A percentile compares a stretch with the other conserved stretches of the same genome.
phyloP scores from a whole-genome alignment of 2,113 vertebrate species.

The human (Homo sapiens) region DNA sequence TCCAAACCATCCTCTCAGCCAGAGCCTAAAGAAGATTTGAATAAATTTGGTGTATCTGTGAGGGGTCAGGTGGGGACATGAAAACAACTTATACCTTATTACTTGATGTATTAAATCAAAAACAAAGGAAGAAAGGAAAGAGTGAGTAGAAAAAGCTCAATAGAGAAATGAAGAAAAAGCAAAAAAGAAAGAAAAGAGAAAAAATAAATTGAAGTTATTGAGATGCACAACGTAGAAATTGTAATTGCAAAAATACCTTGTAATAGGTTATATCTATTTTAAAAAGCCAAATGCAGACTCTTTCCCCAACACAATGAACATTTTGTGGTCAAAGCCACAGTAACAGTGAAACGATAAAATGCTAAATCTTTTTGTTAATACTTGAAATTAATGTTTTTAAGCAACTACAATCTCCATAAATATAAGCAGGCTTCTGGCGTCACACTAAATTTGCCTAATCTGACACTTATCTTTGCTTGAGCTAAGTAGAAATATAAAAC shows the following conservation, averaged over 20 bases:
- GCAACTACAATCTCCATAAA: constrained; percentile 29
- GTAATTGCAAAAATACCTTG: not conserved
- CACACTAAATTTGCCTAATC: constrained; percentile 11
- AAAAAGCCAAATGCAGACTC: not conserved
- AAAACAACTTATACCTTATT: not conserved
- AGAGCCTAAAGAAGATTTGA: not conserved
- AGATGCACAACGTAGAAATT: not conserved
- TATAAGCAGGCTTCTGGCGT: constrained; percentile 23
- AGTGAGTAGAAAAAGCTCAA: not conserved
- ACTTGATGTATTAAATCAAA: not conserved
- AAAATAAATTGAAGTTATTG: not conserved
- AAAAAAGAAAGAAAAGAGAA: not conserved
- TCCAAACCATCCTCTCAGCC: not conserved
- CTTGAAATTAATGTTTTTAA: constrained; percentile 42
- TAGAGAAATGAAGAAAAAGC: not conserved
- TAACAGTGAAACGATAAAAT: not conserved
- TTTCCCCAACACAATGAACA: not conserved
- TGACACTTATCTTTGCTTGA: not conserved
- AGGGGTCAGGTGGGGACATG: not conserved
- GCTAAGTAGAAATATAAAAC: not conserved
- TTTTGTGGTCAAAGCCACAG: not conserved
- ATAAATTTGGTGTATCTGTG: not conserved
- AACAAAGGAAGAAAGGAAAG: not conserved
- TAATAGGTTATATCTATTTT: not conserved
- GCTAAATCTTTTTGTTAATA: constrained; percentile 15